A percentile compares a stretch with the other conserved stretches of the same genome.
phyloP scores from a whole-genome alignment of 2,888 invertebrate genomes.

The Scaptomyza cyrtandrae region DNA sequence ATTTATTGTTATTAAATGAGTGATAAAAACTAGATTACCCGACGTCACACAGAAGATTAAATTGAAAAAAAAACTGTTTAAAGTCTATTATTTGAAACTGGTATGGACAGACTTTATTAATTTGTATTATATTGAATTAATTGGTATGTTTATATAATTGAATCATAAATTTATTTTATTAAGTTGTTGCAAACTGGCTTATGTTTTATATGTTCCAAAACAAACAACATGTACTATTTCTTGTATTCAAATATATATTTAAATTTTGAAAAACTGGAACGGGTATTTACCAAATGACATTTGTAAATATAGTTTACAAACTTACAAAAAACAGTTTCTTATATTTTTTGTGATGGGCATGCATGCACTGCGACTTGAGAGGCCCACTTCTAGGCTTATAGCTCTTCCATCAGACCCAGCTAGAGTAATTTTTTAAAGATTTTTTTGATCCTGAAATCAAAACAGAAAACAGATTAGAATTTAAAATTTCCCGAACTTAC shows the following conservation, averaged over 20 bases:
- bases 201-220: not conserved
- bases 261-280: constrained; percentile 47
- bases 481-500: too few relatives aligned
- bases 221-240: not conserved
- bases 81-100: constrained; percentile 6
- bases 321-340: too few relatives aligned
- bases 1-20: not conserved
- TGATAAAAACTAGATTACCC: not conserved
- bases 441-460: too few relatives aligned
- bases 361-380: too few relatives aligned
- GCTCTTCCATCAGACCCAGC: too few relatives aligned
- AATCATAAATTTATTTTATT: constrained; percentile 27
- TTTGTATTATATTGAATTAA: constrained; percentile 2
- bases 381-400: too few relatives aligned
- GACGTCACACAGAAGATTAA: not conserved
- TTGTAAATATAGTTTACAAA: not conserved
- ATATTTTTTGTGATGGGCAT: too few relatives aligned
- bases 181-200: constrained; percentile 56
- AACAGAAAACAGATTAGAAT: too few relatives aligned
- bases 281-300: constrained; percentile 34
- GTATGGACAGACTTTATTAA: constrained; percentile 3
- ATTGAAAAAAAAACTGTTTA: not conserved
- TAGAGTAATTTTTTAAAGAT: too few relatives aligned
- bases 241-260: constrained; percentile 15
- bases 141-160: constrained; percentile 6